These are phyloP conservation scores for Drosophila nigritarsus DNA, from an alignment of 2,888 invertebrate genomes.

Conservation along the genomic window DNA sequence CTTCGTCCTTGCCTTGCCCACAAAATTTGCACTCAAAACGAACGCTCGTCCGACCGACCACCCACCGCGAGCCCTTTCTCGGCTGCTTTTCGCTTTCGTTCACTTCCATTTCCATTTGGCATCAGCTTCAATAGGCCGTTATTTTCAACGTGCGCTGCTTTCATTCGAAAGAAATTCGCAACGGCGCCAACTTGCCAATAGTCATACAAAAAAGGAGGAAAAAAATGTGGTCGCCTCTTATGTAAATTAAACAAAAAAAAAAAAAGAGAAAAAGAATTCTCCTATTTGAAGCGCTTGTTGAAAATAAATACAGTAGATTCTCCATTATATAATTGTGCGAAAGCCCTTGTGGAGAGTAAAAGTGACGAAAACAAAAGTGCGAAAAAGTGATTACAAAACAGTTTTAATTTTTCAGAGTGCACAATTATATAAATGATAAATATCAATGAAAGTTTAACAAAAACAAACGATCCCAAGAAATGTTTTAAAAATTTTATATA, in stretches of 20 bases:
- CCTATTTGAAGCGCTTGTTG: background rate
- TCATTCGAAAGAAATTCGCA: slow-evolving; percentile 42
- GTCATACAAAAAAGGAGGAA: slow-evolving; percentile 8
- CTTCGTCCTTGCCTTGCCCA: slow-evolving; percentile 71
- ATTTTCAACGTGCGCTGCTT: slow-evolving; percentile 44
- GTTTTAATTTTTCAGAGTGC: slow-evolving; percentile 6
- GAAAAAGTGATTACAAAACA: slow-evolving; percentile 68
- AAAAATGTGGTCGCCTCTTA: slow-evolving; percentile 52
- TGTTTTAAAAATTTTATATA: background rate
- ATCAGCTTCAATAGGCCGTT: slow-evolving; percentile 63
- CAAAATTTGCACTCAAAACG: slow-evolving; percentile 62
- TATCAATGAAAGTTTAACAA: background rate
- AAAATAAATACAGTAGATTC: slow-evolving; percentile 6
- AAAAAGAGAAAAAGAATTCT: slow-evolving; percentile 2
- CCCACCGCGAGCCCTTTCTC: slow-evolving; percentile 55
- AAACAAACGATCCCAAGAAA: background rate
- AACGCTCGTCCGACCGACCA: slow-evolving; percentile 10
- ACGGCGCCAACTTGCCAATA: slow-evolving; percentile 43
- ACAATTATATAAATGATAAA: slow-evolving; percentile 1
- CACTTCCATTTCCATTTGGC: slow-evolving; percentile 63
- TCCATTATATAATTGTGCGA: slow-evolving; percentile 61
- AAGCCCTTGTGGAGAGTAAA: slow-evolving; percentile 43
- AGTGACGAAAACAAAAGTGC: slow-evolving; percentile 55
- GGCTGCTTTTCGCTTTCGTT: slow-evolving; percentile 69
- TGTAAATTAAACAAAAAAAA: slow-evolving; percentile 60